Evolutionary conservation across 1,140 invertebrate genomes (phyloP).

Genomic region (Babylonia areolata): DNA sequence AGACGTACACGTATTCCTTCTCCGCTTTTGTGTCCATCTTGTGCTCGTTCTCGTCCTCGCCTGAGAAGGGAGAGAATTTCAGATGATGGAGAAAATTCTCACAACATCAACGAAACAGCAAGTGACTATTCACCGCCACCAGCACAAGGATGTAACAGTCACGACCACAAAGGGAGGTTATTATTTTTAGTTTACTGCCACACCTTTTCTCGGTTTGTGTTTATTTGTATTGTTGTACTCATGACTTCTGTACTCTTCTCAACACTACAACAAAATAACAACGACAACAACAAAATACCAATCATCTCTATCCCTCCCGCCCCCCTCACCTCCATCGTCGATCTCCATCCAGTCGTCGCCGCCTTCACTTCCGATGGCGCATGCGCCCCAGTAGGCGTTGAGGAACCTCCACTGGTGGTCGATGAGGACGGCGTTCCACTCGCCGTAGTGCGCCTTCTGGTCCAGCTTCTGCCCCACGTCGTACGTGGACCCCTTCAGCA

Average conservation of each 20-base stretch:
- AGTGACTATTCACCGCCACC: too few species aligned
- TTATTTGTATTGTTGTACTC: too few species aligned
- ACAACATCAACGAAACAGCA: too few species aligned
- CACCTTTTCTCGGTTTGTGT: too few species aligned
- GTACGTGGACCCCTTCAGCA: constrained; percentile 66
- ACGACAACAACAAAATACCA: too few species aligned
- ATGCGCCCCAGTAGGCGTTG: constrained; percentile 70
- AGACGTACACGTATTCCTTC: constrained; percentile 62
- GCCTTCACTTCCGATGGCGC: constrained; percentile 55
- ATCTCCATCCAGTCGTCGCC: constrained; percentile 46
- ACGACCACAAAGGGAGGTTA: too few species aligned
- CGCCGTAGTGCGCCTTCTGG: constrained; percentile 62
- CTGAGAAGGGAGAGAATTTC: too few species aligned
- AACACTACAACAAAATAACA: too few species aligned
- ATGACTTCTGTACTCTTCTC: too few species aligned
- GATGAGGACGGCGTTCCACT: constrained; percentile 68
- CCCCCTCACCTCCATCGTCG: constrained; percentile 30
- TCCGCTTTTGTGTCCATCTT: constrained; percentile 39
- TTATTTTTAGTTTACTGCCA: too few species aligned
- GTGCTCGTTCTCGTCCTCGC: constrained; percentile 44
- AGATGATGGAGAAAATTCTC: too few species aligned
- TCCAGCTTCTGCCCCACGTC: constrained; percentile 64
- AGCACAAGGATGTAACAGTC: too few species aligned
- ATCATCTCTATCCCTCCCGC: neutral
- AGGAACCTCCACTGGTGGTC: constrained; percentile 64